A percentile compares a stretch with the other conserved stretches of the same genome.
phyloP scores from a whole-genome alignment of 2,888 invertebrate genomes.

The Phengaris alcon region DNA sequence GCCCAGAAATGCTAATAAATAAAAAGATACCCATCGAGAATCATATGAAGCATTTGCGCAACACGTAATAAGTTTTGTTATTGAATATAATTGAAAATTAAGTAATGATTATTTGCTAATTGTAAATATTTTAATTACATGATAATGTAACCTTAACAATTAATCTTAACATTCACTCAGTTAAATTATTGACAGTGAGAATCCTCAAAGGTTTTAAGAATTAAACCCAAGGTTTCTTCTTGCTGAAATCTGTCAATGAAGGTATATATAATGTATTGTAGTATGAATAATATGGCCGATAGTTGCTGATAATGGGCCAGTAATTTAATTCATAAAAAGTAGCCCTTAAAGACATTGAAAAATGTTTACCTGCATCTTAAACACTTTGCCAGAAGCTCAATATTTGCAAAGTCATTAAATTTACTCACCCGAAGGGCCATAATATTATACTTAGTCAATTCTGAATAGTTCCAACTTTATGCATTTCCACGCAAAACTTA shows the following conservation, averaged over 20 bases:
- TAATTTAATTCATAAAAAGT: background rate
- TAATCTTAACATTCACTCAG: background rate
- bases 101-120: background rate
- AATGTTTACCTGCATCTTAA: slow-evolving; percentile 15
- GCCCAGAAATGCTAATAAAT: no score
- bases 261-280: background rate
- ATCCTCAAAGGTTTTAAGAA: slow-evolving; percentile 15
- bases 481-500: slow-evolving; percentile 46
- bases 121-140: slow-evolving; percentile 3
- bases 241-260: background rate
- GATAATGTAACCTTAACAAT: slow-evolving; percentile 17
- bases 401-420: slow-evolving; percentile 35
- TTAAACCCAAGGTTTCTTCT: background rate
- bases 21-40: background rate
- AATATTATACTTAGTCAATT: slow-evolving; percentile 35
- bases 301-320: background rate
- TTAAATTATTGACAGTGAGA: slow-evolving; percentile 15
- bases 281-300: background rate
- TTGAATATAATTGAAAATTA: slow-evolving; percentile 12
- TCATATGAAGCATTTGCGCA: background rate
- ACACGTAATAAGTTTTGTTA: slow-evolving; percentile 10
- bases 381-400: slow-evolving; percentile 22
- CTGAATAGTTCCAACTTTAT: slow-evolving; percentile 46
- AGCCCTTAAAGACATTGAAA: background rate
- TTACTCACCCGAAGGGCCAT: slow-evolving; percentile 34